Evolutionary conservation across 2,888 invertebrate species (phyloP), one percentile per base, ranked within the genome.

Genomic region (Drosophila niveifrons): DNA sequence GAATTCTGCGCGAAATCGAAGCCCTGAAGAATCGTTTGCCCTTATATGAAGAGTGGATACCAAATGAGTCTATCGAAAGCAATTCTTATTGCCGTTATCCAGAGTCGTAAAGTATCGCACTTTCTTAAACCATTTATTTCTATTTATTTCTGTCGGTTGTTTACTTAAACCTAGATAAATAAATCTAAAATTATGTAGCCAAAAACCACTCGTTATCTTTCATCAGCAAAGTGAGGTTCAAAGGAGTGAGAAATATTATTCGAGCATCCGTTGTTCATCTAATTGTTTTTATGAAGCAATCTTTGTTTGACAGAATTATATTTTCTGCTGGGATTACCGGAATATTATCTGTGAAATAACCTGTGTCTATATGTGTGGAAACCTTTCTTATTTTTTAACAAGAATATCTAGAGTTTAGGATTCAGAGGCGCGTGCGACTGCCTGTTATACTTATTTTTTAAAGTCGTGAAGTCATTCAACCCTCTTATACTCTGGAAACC

Each of bases 81-180:
- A 93, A 93, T 63, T 93, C 93, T 1, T 94, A 94, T 83, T 94
- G 94, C 75, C 93, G 93, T 75, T 94, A 94, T 87, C 93, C 93
- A 10, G 93, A 93, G 71, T 90, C 92, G 31, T 93, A 92, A 91
- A 47, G 7, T 44, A 41, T 47, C 0, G 29, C 8, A 28, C 17
- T 31, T 6, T 57, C 6, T 23, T 18, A 41, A 31, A 31, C 31
- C 4, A 17, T 36, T 39, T 66, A 28, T 63, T 47, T 59, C 28
- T 7, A 34, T 28, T 31, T 11, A 36, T 17, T 44, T 44, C 15
- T 2, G 15, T 41, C 15, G 2, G 9, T 41, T 62, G 48, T 31
- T 55, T 72, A 41, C 66, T 47, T 50, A 66, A 66, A 23, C 11
- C 18, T 63, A 48, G 72, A 57, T 72, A 66, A 77, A 59, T 66